Conservation (phyloP, 1,140 invertebrate species). For the Zaprionus tsacasi region DNA sequence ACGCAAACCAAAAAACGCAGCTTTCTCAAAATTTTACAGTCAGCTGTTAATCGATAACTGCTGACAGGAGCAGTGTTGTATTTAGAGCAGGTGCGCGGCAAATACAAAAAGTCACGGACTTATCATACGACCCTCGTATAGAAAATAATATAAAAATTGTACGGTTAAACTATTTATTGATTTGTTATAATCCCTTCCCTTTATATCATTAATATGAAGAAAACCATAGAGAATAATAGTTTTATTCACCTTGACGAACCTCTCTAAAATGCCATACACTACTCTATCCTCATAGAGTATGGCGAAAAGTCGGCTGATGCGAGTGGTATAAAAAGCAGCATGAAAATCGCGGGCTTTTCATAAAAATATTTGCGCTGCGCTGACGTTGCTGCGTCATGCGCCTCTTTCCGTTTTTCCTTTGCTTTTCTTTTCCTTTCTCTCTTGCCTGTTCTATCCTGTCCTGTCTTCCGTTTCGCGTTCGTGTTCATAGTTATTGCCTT, state of each 20-base stretch:
- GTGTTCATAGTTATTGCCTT: slow-evolving; percentile 48
- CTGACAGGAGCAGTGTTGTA: too few species aligned
- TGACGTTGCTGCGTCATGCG: not conserved
- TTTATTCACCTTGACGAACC: not conserved
- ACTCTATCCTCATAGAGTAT: not conserved
- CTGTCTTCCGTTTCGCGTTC: slow-evolving; percentile 16
- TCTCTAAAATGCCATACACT: not conserved
- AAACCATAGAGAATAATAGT: too few species aligned
- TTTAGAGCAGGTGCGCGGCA: too few species aligned
- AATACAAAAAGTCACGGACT: too few species aligned
- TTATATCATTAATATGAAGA: too few species aligned
- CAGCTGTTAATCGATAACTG: too few species aligned
- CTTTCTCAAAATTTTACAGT: too few species aligned
- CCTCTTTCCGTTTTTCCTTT: not conserved
- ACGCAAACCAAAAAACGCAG: too few species aligned
- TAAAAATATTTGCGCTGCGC: slow-evolving; percentile 37
- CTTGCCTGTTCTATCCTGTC: not conserved
- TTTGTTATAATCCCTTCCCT: too few species aligned
- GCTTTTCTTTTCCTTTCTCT: not conserved
- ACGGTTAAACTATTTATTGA: too few species aligned
- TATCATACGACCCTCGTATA: too few species aligned
- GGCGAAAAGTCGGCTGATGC: slow-evolving; percentile 10
- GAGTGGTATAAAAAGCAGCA: slow-evolving; percentile 18
- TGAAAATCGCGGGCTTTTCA: slow-evolving; percentile 49
- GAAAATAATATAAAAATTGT: too few species aligned